phyloP scores from a whole-genome alignment of 2,113 vertebrate species.

The Cariama cristata region DNA sequence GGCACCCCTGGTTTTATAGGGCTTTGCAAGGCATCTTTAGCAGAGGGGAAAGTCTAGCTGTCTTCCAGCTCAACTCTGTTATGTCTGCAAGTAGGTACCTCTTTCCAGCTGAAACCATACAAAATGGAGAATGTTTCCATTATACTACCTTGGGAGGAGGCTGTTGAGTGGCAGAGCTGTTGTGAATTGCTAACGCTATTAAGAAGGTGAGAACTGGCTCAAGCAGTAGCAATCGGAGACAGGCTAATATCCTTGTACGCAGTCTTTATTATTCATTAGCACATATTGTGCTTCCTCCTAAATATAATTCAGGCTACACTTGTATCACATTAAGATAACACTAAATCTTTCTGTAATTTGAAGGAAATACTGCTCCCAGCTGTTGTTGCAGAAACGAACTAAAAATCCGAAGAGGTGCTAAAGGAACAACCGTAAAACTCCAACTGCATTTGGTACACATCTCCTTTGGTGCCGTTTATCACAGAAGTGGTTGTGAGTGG shows the following conservation, averaged over 20 bases:
- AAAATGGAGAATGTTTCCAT: background rate
- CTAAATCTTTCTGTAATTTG: conserved; percentile 68
- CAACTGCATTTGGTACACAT: background rate
- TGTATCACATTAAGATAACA: conserved; percentile 53
- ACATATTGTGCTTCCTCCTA: conserved; percentile 58
- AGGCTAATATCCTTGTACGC: conserved; percentile 11
- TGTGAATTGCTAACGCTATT: background rate
- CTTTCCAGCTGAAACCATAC: background rate
- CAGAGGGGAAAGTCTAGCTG: background rate
- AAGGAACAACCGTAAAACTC: conserved; percentile 31
- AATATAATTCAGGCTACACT: conserved; percentile 62
- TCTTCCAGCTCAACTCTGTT: background rate
- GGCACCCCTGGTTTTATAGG: background rate
- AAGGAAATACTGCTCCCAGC: conserved; percentile 68
- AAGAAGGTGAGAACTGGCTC: conserved; percentile 46
- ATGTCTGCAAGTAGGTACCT: background rate
- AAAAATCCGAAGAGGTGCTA: conserved; percentile 33
- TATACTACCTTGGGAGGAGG: background rate
- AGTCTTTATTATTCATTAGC: conserved; percentile 71
- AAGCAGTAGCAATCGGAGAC: background rate
- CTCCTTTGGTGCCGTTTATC: conserved; percentile 9
- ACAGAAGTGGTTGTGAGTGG: background rate
- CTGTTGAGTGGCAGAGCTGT: background rate
- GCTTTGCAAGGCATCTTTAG: background rate
- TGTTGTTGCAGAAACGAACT: conserved; percentile 51